Evolutionary conservation across 2,888 invertebrate species (phyloP), one percentile per base, ranked within the genome.

Genomic region (Bombylius major): DNA sequence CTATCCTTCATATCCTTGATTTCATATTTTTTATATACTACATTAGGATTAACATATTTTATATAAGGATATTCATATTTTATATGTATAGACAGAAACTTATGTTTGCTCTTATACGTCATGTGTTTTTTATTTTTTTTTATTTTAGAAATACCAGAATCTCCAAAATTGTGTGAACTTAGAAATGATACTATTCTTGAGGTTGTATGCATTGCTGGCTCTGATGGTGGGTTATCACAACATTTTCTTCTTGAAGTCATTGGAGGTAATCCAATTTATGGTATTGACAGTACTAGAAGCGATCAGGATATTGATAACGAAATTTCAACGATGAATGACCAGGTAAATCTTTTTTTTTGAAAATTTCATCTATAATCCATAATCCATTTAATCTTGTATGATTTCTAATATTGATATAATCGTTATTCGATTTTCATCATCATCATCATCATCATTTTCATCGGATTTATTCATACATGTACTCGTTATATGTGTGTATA

Each of bases 201-300:
- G 69, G 82, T 86, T 61, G 82, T 80, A 62, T 90, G 90, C 72
- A 78, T 82, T 61, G 84, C 89, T 0, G 89, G 90, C 49, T 82
- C 82, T 68, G 89, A 89, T 68, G 90, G 90, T 6, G 90, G 90
- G 13, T 78, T 89, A 50, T 81, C 85, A 36, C 90, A 91, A 71
- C 83, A 85, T 75, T 91, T 90, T 73, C 78, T 89, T 55, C 77
- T 90, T 62, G 89, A 90, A 75, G 88, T 88, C 63, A 77, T 82
- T 68, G 84, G 82, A 47, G 73, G 71, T 68, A 79, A 83, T 75
- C 66, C 72, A 50, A 65, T 72, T 11, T 72, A 72, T 55, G 77
- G 80, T 64, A 78, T 78, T 57, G 78, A 76, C 61, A 66, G 72
- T 61, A 75, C 75, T 50, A 67, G 72, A 53, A 68, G 68, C 54